These are phyloP conservation scores for Therioaphis trifolii DNA, from an alignment of 2,888 invertebrate genomes.

Conservation along the genomic window DNA sequence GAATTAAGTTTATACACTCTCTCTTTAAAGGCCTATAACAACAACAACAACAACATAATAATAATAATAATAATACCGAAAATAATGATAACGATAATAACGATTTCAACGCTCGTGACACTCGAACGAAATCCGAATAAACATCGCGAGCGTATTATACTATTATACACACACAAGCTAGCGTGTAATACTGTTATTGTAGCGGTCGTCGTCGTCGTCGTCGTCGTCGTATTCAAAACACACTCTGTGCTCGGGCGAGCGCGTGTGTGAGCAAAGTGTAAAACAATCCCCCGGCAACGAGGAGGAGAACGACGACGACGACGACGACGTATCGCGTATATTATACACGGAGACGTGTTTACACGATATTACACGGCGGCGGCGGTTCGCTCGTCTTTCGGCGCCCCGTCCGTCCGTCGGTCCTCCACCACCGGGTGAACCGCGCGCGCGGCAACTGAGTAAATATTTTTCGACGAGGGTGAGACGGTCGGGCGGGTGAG, in stretches of 20 bases:
- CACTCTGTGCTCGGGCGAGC: no score
- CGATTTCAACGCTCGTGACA: background rate
- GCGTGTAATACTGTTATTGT: no score
- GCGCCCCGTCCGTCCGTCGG: background rate
- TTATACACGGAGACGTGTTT: background rate
- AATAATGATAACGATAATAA: no score
- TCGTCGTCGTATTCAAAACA: no score
- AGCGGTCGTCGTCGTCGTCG: no score
- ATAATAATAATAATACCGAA: no score
- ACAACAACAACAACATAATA: no score
- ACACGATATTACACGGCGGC: background rate
- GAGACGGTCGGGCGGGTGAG: constrained; percentile 66
- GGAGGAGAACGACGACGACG: no score
- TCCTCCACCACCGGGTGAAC: background rate
- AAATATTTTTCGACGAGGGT: constrained; percentile 2
- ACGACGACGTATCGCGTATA: no score
- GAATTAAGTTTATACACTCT: background rate
- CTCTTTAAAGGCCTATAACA: background rate
- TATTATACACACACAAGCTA: no score
- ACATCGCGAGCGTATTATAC: background rate
- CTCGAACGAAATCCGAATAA: background rate
- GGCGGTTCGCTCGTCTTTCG: background rate
- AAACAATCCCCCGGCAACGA: background rate
- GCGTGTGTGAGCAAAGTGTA: background rate
- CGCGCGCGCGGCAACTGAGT: constrained; percentile 39